Percentiles rank a stretch among this genome's conserved stretches.
Conservation (phyloP, 2,888 invertebrate species). For the Panopea generosa region DNA sequence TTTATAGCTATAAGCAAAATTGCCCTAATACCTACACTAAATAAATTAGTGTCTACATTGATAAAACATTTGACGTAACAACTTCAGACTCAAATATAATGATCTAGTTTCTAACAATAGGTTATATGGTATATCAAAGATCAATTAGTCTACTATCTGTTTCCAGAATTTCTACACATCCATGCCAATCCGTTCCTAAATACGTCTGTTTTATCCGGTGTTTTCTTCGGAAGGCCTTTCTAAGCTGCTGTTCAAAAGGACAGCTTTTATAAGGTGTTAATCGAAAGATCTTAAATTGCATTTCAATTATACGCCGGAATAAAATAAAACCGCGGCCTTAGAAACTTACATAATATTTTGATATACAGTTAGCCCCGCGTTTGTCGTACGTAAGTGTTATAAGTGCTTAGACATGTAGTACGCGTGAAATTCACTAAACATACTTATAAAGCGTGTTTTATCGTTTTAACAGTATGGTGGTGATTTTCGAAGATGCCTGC, state of each 20-base stretch:
- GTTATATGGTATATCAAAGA: too few species aligned
- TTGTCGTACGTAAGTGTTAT: too few species aligned
- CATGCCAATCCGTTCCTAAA: conserved; percentile 2
- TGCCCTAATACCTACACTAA: too few species aligned
- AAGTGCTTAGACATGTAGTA: too few species aligned
- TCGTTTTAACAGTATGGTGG: conserved; percentile 42
- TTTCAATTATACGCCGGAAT: conserved; percentile 13
- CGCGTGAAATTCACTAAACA: conserved; percentile 8
- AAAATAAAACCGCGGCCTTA: neutral
- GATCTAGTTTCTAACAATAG: too few species aligned
- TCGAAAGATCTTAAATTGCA: conserved; percentile 16
- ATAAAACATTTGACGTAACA: too few species aligned
- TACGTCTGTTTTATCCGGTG: neutral
- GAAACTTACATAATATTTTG: too few species aligned
- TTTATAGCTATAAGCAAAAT: too few species aligned
- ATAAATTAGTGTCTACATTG: too few species aligned
- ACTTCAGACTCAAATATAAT: too few species aligned
- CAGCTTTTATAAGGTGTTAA: conserved; percentile 9
- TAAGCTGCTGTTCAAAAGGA: conserved; percentile 6
- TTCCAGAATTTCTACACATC: conserved; percentile 1
- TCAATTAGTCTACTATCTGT: too few species aligned
- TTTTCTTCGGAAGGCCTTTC: neutral
- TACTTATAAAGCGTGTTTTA: conserved; percentile 44
- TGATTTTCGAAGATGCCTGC: conserved; percentile 41
- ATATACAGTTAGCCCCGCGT: too few species aligned